Percentiles rank a stretch among this genome's conserved stretches.
Conservation (phyloP, 2,888 invertebrate genomes). For the Automeris io region DNA sequence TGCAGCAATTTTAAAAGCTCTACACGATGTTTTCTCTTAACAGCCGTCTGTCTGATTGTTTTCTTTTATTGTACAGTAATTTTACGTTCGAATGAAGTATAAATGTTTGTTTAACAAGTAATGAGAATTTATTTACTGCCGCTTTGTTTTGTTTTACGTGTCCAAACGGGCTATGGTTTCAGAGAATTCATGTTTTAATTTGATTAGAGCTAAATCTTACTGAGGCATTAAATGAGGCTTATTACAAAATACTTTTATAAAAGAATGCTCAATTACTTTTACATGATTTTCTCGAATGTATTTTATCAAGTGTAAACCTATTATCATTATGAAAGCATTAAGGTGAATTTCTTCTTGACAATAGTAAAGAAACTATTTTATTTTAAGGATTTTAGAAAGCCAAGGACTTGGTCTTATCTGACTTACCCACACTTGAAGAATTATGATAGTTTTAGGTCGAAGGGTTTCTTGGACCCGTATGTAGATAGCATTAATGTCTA, state of each 20-base stretch:
- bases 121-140: not conserved
- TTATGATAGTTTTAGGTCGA: not conserved
- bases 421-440: not conserved
- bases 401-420: not conserved
- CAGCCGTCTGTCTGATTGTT: conserved; percentile 7
- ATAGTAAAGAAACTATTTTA: too few species aligned
- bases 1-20: conserved; percentile 23
- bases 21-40: conserved; percentile 13
- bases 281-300: too few species aligned
- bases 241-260: too few species aligned
- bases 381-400: too few species aligned
- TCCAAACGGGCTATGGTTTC: too few species aligned
- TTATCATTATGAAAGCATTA: too few species aligned
- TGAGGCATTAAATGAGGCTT: too few species aligned
- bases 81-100: conserved; percentile 5
- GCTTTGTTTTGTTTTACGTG: not conserved
- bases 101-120: conserved; percentile 7
- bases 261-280: too few species aligned
- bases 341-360: too few species aligned
- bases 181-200: too few species aligned
- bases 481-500: not conserved
- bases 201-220: too few species aligned
- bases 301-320: too few species aligned
- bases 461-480: not conserved
- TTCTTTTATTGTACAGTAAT: conserved; percentile 8